Evolutionary conservation across 1,140 invertebrate species (phyloP).

Genomic region (Acromyrmex echinatior): DNA sequence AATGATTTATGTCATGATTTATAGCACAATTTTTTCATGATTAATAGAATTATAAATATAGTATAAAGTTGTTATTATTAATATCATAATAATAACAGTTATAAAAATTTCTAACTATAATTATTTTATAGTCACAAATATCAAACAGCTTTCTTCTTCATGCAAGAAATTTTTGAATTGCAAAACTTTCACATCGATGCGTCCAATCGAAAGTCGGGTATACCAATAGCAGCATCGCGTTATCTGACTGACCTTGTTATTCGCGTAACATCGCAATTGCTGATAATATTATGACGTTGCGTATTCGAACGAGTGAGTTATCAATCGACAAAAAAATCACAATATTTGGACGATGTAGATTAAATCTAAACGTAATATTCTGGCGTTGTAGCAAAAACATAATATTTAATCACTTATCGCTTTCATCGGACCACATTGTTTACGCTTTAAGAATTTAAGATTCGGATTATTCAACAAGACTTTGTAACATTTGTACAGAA

Average conservation of each 20-base stretch:
- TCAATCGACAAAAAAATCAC: background rate
- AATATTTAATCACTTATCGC: background rate
- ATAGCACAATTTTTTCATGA: no score
- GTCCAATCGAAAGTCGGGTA: background rate
- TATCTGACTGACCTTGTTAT: conserved; percentile 38
- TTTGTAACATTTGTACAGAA: background rate
- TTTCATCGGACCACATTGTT: background rate
- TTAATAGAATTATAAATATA: no score
- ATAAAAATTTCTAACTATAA: no score
- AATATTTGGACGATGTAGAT: conserved; percentile 31
- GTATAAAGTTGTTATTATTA: no score
- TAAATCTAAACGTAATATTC: background rate
- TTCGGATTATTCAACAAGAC: background rate
- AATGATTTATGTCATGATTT: no score
- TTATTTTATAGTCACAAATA: no score
- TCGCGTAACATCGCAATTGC: conserved; percentile 33
- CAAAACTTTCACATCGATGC: background rate
- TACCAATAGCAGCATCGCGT: background rate
- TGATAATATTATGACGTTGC: conserved; percentile 3
- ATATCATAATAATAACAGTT: no score
- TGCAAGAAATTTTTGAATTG: background rate
- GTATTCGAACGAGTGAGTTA: background rate
- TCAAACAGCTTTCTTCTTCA: no score
- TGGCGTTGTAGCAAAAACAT: background rate
- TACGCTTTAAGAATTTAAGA: background rate